Evolutionary conservation across 1,140 invertebrate genomes (phyloP).

Genomic region (Gyrodactylus bullatarudis): DNA sequence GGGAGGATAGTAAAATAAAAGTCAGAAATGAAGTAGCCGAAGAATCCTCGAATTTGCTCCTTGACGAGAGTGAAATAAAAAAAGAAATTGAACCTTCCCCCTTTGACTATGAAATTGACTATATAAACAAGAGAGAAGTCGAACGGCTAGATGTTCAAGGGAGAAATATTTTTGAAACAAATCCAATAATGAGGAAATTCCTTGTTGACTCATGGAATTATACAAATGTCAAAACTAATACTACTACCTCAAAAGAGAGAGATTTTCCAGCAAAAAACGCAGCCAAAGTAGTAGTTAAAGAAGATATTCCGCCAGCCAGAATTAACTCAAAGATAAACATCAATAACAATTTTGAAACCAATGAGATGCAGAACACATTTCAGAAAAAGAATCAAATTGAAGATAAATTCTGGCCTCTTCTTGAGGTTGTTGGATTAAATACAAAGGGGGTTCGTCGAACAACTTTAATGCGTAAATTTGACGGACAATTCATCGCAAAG

Average conservation of each 20-base stretch:
- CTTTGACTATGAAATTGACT: neutral
- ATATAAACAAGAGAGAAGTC: neutral
- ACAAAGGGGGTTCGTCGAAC: constrained; percentile 1
- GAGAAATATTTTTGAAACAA: neutral
- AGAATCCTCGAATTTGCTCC: neutral
- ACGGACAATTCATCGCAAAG: neutral
- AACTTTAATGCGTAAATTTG: constrained; percentile 3
- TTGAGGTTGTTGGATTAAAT: neutral
- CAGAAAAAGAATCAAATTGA: neutral
- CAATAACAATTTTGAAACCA: neutral
- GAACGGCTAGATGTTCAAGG: neutral
- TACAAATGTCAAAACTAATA: neutral
- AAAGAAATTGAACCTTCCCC: neutral
- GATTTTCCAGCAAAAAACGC: neutral
- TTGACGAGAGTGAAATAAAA: neutral
- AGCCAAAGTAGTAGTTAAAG: neutral
- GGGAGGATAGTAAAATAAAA: too few species aligned
- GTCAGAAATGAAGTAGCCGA: neutral
- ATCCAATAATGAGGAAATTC: neutral
- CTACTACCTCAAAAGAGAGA: neutral
- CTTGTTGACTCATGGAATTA: neutral
- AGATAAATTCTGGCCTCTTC: neutral
- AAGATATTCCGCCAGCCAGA: neutral
- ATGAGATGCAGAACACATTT: neutral
- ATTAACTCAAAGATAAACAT: too few species aligned